These are phyloP conservation scores for Notodonta ziczac DNA, from an alignment of 2,888 invertebrate species.

Conservation along the genomic window DNA sequence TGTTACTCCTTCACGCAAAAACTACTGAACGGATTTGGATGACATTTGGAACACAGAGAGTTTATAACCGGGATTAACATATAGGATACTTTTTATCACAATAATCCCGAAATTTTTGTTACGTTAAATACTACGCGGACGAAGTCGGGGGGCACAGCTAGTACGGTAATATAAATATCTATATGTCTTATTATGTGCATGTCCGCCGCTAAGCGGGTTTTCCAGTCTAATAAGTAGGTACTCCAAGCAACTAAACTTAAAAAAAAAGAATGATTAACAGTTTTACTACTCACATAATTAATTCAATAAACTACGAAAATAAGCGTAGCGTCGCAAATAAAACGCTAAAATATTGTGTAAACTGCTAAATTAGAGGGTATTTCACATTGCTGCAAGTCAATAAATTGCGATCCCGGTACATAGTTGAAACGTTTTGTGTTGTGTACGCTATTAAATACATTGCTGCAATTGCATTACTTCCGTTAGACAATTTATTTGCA, in stretches of 20 bases:
- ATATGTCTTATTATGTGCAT: no score
- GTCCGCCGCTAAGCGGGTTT: no score
- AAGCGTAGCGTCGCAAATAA: slow-evolving; percentile 10
- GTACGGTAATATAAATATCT: no score
- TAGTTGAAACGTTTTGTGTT: slow-evolving; percentile 57
- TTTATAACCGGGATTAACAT: no score
- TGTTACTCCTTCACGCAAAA: no score
- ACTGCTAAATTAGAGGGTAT: slow-evolving; percentile 26
- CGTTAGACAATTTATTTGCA: slow-evolving; percentile 49
- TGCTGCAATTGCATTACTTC: slow-evolving; percentile 61
- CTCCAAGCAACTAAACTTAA: background rate
- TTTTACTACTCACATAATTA: background rate
- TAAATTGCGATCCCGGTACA: slow-evolving; percentile 55
- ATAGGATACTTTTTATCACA: no score
- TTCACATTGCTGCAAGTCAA: slow-evolving; percentile 50
- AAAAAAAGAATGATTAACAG: background rate
- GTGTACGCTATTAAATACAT: slow-evolving; percentile 59
- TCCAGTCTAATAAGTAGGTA: no score
- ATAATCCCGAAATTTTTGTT: no score
- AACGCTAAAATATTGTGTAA: slow-evolving; percentile 17
- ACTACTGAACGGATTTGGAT: no score
- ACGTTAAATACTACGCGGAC: no score
- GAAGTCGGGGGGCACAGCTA: no score
- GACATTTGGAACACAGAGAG: no score
- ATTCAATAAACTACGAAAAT: background rate